Evolutionary conservation across 2,797 vertebrate species (phyloP), one percentile per base, ranked within the genome.

Genomic region (Bovichtus diacanthus): DNA sequence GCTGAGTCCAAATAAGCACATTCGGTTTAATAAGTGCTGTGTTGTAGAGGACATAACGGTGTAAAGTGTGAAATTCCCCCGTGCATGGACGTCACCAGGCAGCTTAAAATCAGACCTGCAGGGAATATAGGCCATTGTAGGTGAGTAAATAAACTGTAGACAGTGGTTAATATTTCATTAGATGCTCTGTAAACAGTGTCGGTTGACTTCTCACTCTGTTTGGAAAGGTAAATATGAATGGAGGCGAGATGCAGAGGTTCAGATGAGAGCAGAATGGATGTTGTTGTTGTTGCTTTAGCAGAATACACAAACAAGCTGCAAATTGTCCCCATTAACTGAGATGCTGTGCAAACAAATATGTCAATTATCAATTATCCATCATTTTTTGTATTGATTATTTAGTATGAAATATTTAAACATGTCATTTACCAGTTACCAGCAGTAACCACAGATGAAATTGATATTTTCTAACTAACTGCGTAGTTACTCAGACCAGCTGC

Each of bases 121-220:
- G n/a, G 70, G 39, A 70, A 55, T 74, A 64, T 55, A 69, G 63
- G 56, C 56, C 50, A 70, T 8, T 38, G 27, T 34, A 41, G 70
- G 51, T 1, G 25, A 66, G 76, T 85, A 81, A 88, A 88, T 85
- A 82, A 84, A 82, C 70, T 67, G 74, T 29, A 60, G 74, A 56
- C 21, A 8, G 72, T 38, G 31, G 90, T 91, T 90, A 91, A 90
- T 93, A 72, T 90, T 93, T 91, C 29, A 89, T 86, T 34, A 36
- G 49, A 70, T 80, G 34, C 59, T 78, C 51, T 69, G 61, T 66
- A 71, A 69, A 70, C 73, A 41, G 25, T 2, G 13, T 8, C 27
- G 11, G 31, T 62, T 56, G 63, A 79, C 56, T 43, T 16, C 11
- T 16, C 10, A 6, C 15, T 44, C 39, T 74, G 56, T 12, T 56